These are phyloP conservation scores for Muscidifurax raptorellus DNA, from an alignment of 1,140 invertebrate genomes.

Conservation along the genomic window DNA sequence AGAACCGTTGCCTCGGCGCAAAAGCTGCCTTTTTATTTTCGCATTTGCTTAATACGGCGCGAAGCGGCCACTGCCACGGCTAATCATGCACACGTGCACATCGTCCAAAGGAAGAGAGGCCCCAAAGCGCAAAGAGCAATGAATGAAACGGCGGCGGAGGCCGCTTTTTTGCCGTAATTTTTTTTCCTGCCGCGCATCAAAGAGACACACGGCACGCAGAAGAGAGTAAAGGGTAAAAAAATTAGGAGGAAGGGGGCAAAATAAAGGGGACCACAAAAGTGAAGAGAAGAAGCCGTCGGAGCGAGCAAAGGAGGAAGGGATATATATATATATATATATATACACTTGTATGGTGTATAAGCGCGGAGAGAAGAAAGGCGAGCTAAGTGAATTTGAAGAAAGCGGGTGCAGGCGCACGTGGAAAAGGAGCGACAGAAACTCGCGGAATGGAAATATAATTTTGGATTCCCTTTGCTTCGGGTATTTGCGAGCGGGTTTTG, in stretches of 20 bases:
- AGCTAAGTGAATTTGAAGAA: constrained; percentile 45
- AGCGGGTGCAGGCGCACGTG: not conserved
- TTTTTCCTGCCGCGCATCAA: constrained; percentile 29
- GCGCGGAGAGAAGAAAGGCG: constrained; percentile 5
- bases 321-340: too few relatives aligned
- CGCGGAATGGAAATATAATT: not conserved
- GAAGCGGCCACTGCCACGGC: not conserved
- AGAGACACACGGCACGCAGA: constrained; percentile 41
- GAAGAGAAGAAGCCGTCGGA: not conserved
- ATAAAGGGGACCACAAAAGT: constrained; percentile 43
- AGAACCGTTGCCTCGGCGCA: not conserved
- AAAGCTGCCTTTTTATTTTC: constrained; percentile 15
- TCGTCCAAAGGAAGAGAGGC: not conserved
- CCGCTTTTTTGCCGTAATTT: not conserved
- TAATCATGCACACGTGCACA: constrained; percentile 8
- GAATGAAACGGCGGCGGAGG: constrained; percentile 20
- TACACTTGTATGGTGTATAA: not conserved
- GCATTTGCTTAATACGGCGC: constrained; percentile 10
- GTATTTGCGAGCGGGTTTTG: not conserved
- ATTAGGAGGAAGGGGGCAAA: constrained; percentile 40
- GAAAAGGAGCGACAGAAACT: not conserved
- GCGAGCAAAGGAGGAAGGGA: constrained; percentile 31
- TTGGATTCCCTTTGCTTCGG: not conserved
- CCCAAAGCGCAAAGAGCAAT: constrained; percentile 1
- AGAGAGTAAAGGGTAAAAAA: constrained; percentile 40